Conservation (phyloP, 2,113 vertebrate species). For the Psittacula cyanocephala region DNA sequence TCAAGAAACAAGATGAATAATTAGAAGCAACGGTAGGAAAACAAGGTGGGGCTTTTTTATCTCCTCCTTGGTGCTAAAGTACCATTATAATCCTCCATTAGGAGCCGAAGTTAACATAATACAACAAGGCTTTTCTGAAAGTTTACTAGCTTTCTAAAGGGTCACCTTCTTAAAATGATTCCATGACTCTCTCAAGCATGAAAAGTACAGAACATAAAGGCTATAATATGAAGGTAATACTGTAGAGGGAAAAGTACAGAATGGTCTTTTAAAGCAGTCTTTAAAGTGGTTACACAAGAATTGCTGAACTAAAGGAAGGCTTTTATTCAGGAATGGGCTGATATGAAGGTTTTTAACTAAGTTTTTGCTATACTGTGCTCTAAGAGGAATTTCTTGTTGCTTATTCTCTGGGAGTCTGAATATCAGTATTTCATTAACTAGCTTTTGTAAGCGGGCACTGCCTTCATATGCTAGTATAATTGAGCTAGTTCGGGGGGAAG, state of each 20-base stretch:
- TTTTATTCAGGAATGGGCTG: not conserved
- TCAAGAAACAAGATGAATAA: not conserved
- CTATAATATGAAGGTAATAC: slow-evolving; percentile 2
- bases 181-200: not conserved
- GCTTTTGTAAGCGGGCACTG: not conserved
- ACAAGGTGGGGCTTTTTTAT: not conserved
- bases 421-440: slow-evolving; percentile 33
- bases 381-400: not conserved
- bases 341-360: not conserved
- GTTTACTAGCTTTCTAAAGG: slow-evolving; percentile 7
- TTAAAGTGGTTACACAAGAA: not conserved
- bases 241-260: not conserved
- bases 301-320: not conserved
- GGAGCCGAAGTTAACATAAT: not conserved
- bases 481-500: not conserved
- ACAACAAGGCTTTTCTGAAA: not conserved
- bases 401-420: slow-evolving; percentile 25
- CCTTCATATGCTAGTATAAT: slow-evolving; percentile 13
- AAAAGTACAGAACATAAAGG: slow-evolving; percentile 8
- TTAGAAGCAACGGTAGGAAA: not conserved
- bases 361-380: not conserved
- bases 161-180: slow-evolving; percentile 52
- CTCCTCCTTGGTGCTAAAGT: not conserved
- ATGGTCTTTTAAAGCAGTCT: not conserved
- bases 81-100: not conserved